These are phyloP conservation scores for Desoria tigrina DNA, from an alignment of 2,888 invertebrate species.

Conservation along the genomic window DNA sequence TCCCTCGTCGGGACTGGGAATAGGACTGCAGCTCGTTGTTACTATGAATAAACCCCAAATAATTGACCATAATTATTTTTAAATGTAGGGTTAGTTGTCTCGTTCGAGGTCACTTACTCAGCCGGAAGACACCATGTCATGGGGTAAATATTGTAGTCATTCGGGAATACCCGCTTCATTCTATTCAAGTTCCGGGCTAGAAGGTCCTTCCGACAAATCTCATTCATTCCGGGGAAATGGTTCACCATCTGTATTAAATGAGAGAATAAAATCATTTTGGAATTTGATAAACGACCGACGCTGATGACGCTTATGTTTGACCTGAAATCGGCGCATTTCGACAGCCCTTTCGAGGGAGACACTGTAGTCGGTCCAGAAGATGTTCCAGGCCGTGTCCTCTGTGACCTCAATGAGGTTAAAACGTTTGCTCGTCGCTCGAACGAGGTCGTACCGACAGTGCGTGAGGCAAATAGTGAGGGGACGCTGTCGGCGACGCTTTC, in stretches of 20 bases:
- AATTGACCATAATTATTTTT: background rate
- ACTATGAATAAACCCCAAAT: conserved; percentile 60
- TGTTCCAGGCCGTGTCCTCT: conserved; percentile 82
- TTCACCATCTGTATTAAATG: conserved; percentile 73
- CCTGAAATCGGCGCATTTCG: conserved; percentile 82
- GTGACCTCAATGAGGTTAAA: conserved; percentile 73
- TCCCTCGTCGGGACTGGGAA: conserved; percentile 69
- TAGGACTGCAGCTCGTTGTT: conserved; percentile 73
- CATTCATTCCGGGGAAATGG: conserved; percentile 88
- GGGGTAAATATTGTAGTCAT: conserved; percentile 88
- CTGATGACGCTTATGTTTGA: too few relatives aligned
- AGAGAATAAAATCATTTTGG: background rate
- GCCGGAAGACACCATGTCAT: conserved; percentile 92
- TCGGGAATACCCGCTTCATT: conserved; percentile 83
- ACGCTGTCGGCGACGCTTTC: conserved; percentile 21
- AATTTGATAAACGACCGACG: background rate
- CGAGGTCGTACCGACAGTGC: conserved; percentile 73
- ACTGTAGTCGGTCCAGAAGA: conserved; percentile 87
- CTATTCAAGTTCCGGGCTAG: conserved; percentile 84
- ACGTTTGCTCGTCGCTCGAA: conserved; percentile 69
- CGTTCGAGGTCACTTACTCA: conserved; percentile 63
- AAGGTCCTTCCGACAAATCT: conserved; percentile 85
- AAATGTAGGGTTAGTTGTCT: conserved; percentile 22
- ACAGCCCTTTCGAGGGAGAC: conserved; percentile 83
- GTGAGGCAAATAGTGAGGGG: conserved; percentile 65